These are phyloP conservation scores for Sycophaga agraensis DNA, from an alignment of 1,140 invertebrate species.

Conservation along the genomic window DNA sequence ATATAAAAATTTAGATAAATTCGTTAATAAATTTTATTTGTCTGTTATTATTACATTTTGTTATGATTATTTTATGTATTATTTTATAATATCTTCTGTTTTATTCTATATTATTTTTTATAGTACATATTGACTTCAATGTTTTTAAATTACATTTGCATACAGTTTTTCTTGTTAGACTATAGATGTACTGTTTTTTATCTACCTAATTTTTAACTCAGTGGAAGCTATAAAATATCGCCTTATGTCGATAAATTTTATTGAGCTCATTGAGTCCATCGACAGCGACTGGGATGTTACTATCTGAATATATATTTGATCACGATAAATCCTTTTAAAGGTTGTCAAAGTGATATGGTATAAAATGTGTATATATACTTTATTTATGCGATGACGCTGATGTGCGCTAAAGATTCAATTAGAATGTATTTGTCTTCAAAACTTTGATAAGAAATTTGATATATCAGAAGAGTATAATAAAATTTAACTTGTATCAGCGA, in stretches of 20 bases:
- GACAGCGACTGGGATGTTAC: background rate
- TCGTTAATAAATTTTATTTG: no score
- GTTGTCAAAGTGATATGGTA: conserved; percentile 12
- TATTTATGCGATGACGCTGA: background rate
- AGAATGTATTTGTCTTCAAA: conserved; percentile 3
- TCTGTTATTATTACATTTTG: no score
- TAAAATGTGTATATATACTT: conserved; percentile 26
- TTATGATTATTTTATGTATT: background rate
- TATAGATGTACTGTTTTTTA: background rate
- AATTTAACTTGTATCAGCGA: background rate
- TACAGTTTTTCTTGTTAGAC: no score
- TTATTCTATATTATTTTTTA: background rate
- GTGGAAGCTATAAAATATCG: background rate
- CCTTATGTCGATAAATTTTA: background rate
- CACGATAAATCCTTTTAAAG: conserved; percentile 22
- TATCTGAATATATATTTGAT: conserved; percentile 10
- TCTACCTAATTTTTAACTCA: no score
- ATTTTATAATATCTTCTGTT: background rate
- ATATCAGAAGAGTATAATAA: background rate
- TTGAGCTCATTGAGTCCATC: conserved; percentile 8
- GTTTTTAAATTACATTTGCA: no score
- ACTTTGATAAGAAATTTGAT: background rate
- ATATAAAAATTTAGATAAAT: no score
- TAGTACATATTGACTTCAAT: background rate
- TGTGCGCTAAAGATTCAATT: conserved; percentile 14